Evolutionary conservation across 1,140 invertebrate genomes (phyloP), one percentile per base, ranked within the genome.

Genomic region (Drosophila nikananu): DNA sequence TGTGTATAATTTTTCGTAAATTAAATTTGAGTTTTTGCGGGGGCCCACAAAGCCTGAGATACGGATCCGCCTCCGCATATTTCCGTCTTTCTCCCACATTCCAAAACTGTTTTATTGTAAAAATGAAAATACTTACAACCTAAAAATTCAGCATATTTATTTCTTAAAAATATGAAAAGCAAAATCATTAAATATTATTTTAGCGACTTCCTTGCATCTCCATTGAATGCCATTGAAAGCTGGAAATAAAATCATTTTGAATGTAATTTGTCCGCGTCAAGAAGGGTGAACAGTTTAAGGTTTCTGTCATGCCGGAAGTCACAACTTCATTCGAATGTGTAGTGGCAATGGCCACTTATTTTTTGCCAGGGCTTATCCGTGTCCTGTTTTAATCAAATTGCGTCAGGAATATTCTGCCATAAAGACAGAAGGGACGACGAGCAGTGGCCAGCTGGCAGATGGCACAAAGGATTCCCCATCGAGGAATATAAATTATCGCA

Each of bases 401-500:
- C 51, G 42, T 51, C 68, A 39, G 42, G 66, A 23, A 44, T 44
- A 48, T 71, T 17, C n/a, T 2, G 32, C 25, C 21, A 17, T 21
- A 44, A 35, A 32, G 23, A 32, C 25, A 30, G 46, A 41, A 37
- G 19, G 13, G 42, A 61, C 62, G 25, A 30, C 15, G 46, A 44
- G 46, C 51, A 54, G 13, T 68, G 64, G 64, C 64, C 70, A 72
- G 59, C 68, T 75, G 63, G 63, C 73, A 77, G 42, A 55, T 68
- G 74, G 54, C 63, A 37, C 64, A 78, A 78, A 78, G 75, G 74
- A 78, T 77, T 61, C 58, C 44, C 64, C 76, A 42, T 32, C 49
- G 23, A 35, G 52, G 35, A 48, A 66, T 73, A 80, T 80, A 89
- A 87, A 83, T 87, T 73, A 87, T 78, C 51, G 77, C 81, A 90